Evolutionary conservation across 2,113 vertebrate species (phyloP).

Genomic region (Dipodomys spectabilis): DNA sequence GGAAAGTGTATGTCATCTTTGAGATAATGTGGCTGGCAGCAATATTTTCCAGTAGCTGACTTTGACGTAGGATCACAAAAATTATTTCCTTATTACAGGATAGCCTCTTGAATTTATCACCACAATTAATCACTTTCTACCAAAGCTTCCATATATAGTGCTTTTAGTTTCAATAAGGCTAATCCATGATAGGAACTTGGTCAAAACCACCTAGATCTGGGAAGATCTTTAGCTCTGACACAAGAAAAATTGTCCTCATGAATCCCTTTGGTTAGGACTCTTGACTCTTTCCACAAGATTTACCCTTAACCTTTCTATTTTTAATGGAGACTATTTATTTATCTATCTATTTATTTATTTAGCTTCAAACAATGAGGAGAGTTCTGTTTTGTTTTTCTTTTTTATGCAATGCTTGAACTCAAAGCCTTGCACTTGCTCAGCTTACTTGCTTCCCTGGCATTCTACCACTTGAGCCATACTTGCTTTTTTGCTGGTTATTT

Average conservation of each 20-base stretch:
- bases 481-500: no score
- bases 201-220: neutral
- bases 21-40: conserved; percentile 32
- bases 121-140: conserved; percentile 47
- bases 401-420: no score
- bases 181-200: neutral
- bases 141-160: neutral
- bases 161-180: neutral
- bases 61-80: neutral
- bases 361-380: neutral
- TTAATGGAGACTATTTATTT: neutral
- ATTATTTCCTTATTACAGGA: conserved; percentile 15
- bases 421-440: no score
- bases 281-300: neutral
- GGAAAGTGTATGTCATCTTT: conserved; percentile 63
- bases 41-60: conserved; percentile 58
- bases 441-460: no score
- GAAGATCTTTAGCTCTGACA: neutral
- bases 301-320: neutral
- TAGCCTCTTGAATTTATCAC: conserved; percentile 49
- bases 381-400: no score
- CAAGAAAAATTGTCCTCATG: neutral
- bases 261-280: neutral
- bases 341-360: neutral
- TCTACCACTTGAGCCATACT: no score